Evolutionary conservation across 35 echinoderm and acorn worm species (phyloP).

Genomic region (Ophiothrix spiculata): DNA sequence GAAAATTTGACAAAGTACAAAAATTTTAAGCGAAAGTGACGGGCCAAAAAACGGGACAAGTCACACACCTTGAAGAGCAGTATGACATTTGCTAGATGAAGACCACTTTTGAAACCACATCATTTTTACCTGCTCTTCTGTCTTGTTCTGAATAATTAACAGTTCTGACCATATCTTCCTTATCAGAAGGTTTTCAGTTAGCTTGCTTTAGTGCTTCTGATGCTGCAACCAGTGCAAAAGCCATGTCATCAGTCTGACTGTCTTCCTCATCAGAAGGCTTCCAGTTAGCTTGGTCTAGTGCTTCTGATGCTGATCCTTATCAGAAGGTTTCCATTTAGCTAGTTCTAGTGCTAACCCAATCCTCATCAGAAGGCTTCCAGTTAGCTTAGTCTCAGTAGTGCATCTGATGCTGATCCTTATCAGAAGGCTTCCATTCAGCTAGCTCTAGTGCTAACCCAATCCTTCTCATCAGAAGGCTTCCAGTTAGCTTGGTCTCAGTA

Average conservation of each 20-base stretch:
- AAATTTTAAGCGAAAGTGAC: background rate
- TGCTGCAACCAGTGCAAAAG: slow-evolving; percentile 77
- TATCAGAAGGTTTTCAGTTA: slow-evolving; percentile 68
- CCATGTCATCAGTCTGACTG: no score
- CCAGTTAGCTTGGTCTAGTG: slow-evolving; percentile 70
- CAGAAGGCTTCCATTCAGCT: no score
- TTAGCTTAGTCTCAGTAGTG: no score
- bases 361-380: no score
- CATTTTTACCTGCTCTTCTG: background rate
- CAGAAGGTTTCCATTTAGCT: no score
- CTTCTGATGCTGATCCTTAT: slow-evolving; percentile 84
- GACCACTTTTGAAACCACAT: background rate
- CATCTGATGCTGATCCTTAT: no score
- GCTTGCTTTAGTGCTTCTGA: slow-evolving; percentile 78
- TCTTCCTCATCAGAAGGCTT: slow-evolving; percentile 61
- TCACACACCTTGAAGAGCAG: no score
- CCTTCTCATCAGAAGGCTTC: no score
- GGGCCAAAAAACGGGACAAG: no score
- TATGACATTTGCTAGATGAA: background rate
- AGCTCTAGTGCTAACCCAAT: no score
- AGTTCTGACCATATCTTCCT: slow-evolving; percentile 49
- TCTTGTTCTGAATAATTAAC: slow-evolving; percentile 59
- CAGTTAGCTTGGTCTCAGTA: no score
- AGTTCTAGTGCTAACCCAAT: no score
- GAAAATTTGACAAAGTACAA: background rate